Base-by-base conservation (phyloP, 35 echinoderm and acorn worm species). In the Strongylocentrotus purpuratus region DNA sequence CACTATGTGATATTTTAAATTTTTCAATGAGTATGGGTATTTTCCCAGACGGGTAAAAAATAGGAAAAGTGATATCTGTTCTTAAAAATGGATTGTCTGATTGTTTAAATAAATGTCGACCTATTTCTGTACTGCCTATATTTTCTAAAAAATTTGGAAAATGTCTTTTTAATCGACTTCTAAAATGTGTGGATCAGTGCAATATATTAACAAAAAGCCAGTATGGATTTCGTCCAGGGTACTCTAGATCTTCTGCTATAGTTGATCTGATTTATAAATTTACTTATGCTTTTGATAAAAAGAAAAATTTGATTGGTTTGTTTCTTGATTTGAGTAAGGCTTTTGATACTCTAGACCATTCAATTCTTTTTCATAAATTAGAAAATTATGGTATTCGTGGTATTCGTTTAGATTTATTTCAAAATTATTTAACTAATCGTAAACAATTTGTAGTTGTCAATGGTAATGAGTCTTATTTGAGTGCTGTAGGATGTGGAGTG, bases 321-420 rank as follows among this genome's bases (percentile, higher is more conserved):
- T 86, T 86, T 86, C 85, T 86, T 33, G 85, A 86, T 86, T 86
- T 11, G 85, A 86, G n/a, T n/a, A n/a, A n/a, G n/a, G n/a, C n/a
- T n/a, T 86, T 86, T 11, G 85, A 86, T 86, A 86, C 85, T 8
- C 20, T 86, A 86, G 28, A 86, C 20, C 32, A 86, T 86, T 31
- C 85, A 86, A 86, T 86, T 22, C 32, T 86, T 9, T 2, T 86
- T 13, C 20, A 33, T 86, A 33, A 86, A 86, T 33, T 11, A 22
- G 85, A 86, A 17, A 86, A 4, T 86, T 86, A 86, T 86, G 9
- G 85, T 33, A 86, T 86, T 86, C 20, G 20, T 41, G 85, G 20
- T 86, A 11, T 86, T 2, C 20, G 2, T 28, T 86, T 86, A 86
- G 32, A 86, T 86, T 18, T 86, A 13, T 86, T 28, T 86, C 9